Percentiles rank a stretch among this genome's conserved stretches.
Evolutionary conservation across 2,113 vertebrate genomes (phyloP).

Genomic region (Embiotoca jacksoni): DNA sequence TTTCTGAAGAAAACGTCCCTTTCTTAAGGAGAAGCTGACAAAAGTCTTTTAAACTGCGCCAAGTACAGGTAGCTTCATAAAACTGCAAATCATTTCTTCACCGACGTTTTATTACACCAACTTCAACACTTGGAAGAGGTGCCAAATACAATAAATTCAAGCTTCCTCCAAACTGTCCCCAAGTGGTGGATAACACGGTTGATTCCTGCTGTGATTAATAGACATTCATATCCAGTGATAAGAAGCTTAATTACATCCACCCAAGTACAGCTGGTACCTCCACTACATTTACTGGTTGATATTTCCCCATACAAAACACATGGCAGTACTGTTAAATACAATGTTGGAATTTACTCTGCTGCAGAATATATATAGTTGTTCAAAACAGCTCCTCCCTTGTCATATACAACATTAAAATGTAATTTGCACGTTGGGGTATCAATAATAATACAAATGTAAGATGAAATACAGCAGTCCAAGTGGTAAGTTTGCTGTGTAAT

Average conservation of each 20-base stretch:
- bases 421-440: no score
- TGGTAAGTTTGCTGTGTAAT: no score
- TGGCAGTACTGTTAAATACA: no score
- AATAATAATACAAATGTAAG: no score
- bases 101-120: not conserved
- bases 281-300: not conserved
- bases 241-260: not conserved
- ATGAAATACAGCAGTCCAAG: no score
- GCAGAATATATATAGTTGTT: no score
- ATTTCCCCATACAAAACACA: no score
- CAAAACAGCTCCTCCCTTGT: not conserved
- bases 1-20: not conserved
- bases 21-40: not conserved
- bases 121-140: conserved; percentile 2
- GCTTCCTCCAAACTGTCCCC: not conserved
- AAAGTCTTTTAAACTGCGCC: not conserved
- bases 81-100: conserved; percentile 19
- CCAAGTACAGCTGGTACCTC: not conserved
- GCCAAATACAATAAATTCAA: conserved; percentile 27
- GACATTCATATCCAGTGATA: not conserved
- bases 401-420: no score
- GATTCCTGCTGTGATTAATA: not conserved
- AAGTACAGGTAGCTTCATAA: not conserved
- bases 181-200: not conserved
- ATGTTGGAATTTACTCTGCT: no score